Base-by-base conservation (phyloP, 1,140 invertebrate species). In the Drosophila ambigua region DNA sequence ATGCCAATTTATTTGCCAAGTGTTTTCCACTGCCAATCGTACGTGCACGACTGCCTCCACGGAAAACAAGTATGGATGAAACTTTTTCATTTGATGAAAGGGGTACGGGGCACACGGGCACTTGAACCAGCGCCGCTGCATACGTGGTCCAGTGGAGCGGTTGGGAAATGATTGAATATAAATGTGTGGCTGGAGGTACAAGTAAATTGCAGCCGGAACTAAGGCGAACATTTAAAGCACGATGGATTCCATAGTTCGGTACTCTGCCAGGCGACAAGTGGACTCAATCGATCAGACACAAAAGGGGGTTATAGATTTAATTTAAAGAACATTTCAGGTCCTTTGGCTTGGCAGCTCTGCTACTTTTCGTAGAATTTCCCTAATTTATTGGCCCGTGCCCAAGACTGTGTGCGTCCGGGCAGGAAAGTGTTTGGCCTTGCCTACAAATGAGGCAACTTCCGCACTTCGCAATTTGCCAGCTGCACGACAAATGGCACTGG, bases 401-500 rank as follows among this genome's bases (percentile, higher is more conserved):
- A 5, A 39, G 35, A 13, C 26, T 52, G 51, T 64, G 57, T 55
- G 59, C 51, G 59, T 60, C 77, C 52, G 26, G 11, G 20, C 45
- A 49, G 71, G 45, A 65, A 66, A 63, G 50, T 72, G 57, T 23
- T 49, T 76, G 53, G 64, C 80, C 71, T 67, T 63, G 58, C 52
- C 71, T 60, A 79, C 79, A 88, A 88, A 82, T 88, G 78, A 78
- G 75, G 57, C 61, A 52, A 87, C 78, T 87, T 87, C 83, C 83
- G 79, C 77, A 53, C 28, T 43, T 60, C 62, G 53, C 64, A 69
- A 82, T 75, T 85, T 68, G 65, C 62, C 61, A 46, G 54, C 50
- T 13, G 51, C 39, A 31, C 60, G 62, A 41, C 41, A 77, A 84
- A 77, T 84, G 72, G 57, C 66, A 72, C 69, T 85, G 72, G 57